Evolutionary conservation across 2,888 invertebrate species (phyloP).

Genomic region (Melanophora roralis): DNA sequence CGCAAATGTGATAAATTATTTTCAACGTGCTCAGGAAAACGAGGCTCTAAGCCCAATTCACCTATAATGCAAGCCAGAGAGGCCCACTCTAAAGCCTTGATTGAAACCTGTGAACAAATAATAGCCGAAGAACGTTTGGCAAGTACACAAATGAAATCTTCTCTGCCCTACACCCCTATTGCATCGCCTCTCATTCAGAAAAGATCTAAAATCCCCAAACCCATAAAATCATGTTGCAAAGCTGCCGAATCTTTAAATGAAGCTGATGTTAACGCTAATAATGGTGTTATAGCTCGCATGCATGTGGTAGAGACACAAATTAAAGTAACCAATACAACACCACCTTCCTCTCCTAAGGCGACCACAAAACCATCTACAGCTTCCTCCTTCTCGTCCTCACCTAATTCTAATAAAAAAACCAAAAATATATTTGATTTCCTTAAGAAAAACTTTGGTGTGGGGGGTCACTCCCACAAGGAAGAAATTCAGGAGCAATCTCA

Average conservation of each 20-base stretch:
- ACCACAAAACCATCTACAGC: conserved; percentile 27
- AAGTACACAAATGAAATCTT: conserved; percentile 68
- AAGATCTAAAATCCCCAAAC: conserved; percentile 71
- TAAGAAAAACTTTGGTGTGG: conserved; percentile 74
- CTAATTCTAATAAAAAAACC: conserved; percentile 67
- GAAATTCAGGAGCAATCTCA: conserved; percentile 56
- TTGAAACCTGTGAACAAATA: conserved; percentile 72
- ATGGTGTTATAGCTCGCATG: conserved; percentile 72
- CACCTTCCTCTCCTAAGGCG: conserved; percentile 68
- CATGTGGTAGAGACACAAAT: conserved; percentile 75
- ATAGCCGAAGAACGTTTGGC: conserved; percentile 72
- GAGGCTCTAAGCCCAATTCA: conserved; percentile 61
- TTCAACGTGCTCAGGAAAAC: conserved; percentile 23
- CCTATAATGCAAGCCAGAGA: conserved; percentile 69
- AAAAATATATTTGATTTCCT: conserved; percentile 77
- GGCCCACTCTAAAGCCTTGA: conserved; percentile 71
- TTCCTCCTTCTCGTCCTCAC: no score
- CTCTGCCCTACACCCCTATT: conserved; percentile 62
- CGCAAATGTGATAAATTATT: conserved; percentile 66
- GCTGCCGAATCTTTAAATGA: conserved; percentile 69
- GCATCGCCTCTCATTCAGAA: conserved; percentile 64
- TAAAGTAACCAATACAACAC: conserved; percentile 72
- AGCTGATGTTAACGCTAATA: conserved; percentile 64
- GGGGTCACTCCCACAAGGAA: conserved; percentile 65
- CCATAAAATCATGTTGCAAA: conserved; percentile 67